These are phyloP conservation scores for Albula goreensis DNA, from an alignment of 2,113 vertebrate species.

Conservation along the genomic window DNA sequence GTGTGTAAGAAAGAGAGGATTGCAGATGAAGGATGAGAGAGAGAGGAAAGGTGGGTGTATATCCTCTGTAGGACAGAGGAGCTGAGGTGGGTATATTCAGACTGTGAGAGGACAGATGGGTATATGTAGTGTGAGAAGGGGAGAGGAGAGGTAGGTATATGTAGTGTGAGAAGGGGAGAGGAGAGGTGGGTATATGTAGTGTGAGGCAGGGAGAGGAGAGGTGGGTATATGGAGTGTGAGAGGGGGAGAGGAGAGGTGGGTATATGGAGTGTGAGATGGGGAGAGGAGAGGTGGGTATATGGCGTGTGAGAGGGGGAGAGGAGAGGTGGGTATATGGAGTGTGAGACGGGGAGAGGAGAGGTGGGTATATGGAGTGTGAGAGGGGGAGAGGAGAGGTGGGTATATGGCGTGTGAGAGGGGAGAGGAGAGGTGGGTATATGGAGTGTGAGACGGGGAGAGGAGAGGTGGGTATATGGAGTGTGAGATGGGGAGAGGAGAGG, in stretches of 20 bases:
- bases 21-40: not conserved
- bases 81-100: not conserved
- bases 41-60: constrained; percentile 8
- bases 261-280: no score
- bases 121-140: not conserved
- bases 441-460: not conserved
- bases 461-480: not conserved
- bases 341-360: not conserved
- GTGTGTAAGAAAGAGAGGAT: not conserved
- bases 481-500: constrained; percentile 14
- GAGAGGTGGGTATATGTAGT: not conserved
- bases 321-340: not conserved
- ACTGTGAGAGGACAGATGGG: not conserved
- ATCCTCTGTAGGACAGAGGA: no score
- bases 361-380: not conserved
- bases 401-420: not conserved
- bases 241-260: not conserved
- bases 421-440: not conserved
- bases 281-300: not conserved
- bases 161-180: not conserved
- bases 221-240: no score
- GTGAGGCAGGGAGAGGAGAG: no score
- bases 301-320: not conserved
- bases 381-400: constrained; percentile 14
- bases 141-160: no score